Evolutionary conservation across 2,888 invertebrate genomes (phyloP), one percentile per base, ranked within the genome.

Genomic region (Aleiodes alternator): DNA sequence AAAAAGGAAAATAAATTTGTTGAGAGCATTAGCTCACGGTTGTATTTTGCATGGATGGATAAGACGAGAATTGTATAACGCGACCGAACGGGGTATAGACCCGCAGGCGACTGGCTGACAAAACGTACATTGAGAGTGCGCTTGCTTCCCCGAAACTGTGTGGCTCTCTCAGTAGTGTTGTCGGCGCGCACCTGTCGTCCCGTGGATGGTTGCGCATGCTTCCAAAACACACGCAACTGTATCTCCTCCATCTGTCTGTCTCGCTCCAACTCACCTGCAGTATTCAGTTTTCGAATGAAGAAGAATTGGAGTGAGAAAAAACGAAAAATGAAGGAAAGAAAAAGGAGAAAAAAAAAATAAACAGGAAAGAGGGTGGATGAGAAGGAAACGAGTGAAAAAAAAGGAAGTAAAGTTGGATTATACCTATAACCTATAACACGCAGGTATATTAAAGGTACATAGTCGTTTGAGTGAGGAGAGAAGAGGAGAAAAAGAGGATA

Each of bases 111-210:
- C 85, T 85, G 85, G 81, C 83, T 78, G 75, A 75, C 78, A 43
- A 16, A 73, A 59, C 76, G 68, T 66, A 77, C 79, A 75, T 61
- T 59, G 53, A 51, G 48, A 68, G 75, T 72, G 72, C 82, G 80
- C 82, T 76, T 81, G 82, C 82, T 79, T 80, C 80, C 79, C 80
- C 80, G 78, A 84, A 81, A 84, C 83, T 82, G 80, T 82, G 31
- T 31, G 68, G 79, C 80, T 23, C 23, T 23, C 23, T 81, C 84
- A 84, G 83, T 81, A 83, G 82, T 76, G 59, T 75, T 80, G 83
- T 82, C 83, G 84, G 80, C 86, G 87, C 86, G 87, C 87, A 87
- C 87, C 87, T 87, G 87, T 85, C 87, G 84, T 85, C 82, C 83
- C 80, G 83, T 80, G 81, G 82, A 79, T 81, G 81, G 81, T 72